Evolutionary conservation across 2,113 vertebrate genomes (phyloP).

Genomic region (Burhinus bistriatus): DNA sequence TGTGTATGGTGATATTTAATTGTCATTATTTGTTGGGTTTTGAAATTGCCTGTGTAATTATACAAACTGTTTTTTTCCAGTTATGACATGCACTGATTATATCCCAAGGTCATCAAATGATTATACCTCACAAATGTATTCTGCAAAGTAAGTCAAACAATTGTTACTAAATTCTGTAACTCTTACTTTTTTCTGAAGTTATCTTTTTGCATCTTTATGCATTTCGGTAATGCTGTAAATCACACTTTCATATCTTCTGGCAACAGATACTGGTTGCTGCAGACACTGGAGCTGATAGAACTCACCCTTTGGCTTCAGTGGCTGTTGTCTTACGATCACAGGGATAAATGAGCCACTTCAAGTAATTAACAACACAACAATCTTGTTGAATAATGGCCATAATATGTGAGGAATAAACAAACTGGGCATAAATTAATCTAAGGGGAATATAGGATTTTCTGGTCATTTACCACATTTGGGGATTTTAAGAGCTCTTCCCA

Average conservation of each 20-base stretch:
- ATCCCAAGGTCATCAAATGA: conserved; percentile 81
- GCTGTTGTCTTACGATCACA: neutral
- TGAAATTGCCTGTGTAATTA: neutral
- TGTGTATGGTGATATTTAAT: neutral
- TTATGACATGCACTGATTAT: conserved; percentile 82
- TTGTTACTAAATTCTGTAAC: conserved; percentile 12
- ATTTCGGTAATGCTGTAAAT: neutral
- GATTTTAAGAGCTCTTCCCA: neutral
- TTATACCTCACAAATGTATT: conserved; percentile 84
- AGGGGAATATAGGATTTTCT: neutral
- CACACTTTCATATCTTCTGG: neutral
- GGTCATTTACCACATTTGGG: neutral
- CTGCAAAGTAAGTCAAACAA: conserved; percentile 80
- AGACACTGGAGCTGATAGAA: neutral
- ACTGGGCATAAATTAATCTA: neutral
- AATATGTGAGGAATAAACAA: neutral
- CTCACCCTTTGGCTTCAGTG: neutral
- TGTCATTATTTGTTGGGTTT: conserved; percentile 32
- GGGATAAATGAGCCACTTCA: neutral
- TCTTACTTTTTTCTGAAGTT: neutral
- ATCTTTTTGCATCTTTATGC: neutral
- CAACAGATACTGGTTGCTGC: neutral
- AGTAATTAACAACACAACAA: neutral
- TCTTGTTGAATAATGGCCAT: neutral
- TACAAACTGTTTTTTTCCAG: conserved; percentile 66